Conservation (phyloP, 2,113 vertebrate genomes). For the Cnemophilus loriae region DNA sequence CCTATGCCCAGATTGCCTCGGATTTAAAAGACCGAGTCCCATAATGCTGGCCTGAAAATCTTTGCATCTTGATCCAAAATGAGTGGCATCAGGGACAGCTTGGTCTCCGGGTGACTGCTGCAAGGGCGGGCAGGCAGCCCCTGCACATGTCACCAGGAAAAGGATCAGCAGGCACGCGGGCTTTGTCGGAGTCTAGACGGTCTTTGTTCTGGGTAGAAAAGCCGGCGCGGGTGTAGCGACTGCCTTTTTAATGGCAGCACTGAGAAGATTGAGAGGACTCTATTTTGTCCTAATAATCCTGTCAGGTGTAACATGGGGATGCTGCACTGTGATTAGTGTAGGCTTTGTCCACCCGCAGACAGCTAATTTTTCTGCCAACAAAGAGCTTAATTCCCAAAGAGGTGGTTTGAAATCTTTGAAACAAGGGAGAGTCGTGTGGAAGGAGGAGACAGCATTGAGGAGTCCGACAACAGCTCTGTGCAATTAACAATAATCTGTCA, state of each 20-base stretch:
- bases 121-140: not conserved
- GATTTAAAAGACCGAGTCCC: not conserved
- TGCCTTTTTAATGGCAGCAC: conserved; percentile 2
- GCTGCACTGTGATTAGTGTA: conserved; percentile 55
- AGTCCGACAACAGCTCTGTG: not conserved
- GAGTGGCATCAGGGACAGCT: not conserved
- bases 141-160: not conserved
- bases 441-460: conserved; percentile 57
- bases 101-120: rapidly evolving
- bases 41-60: not conserved
- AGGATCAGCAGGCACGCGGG: not conserved
- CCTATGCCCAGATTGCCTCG: not conserved
- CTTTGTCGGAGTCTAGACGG: not conserved
- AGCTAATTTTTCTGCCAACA: conserved; percentile 74
- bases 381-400: conserved; percentile 64
- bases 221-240: not conserved
- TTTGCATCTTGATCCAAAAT: not conserved
- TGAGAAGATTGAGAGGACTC: conserved; percentile 54
- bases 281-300: conserved; percentile 59
- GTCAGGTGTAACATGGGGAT: conserved; percentile 55
- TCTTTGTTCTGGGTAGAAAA: conserved; percentile 51
- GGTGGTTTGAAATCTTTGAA: conserved; percentile 60
- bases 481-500: conserved; percentile 62
- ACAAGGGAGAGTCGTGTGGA: conserved; percentile 47
- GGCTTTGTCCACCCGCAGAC: conserved; percentile 52